These are phyloP conservation scores for Dilophus febrilis DNA, from an alignment of 2,888 invertebrate genomes.

Conservation along the genomic window DNA sequence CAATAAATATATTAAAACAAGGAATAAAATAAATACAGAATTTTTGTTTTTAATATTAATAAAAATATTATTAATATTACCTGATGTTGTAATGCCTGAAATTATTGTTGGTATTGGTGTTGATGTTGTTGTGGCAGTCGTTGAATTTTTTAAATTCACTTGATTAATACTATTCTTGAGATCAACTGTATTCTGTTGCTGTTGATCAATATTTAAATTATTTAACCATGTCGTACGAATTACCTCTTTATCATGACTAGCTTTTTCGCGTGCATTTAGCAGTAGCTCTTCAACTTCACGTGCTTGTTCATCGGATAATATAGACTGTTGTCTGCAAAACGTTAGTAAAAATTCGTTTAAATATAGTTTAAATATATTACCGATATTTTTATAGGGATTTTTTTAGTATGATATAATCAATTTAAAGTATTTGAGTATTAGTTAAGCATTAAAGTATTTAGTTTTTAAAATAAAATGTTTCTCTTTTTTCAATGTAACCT, in stretches of 20 bases:
- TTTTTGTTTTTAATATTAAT: too few species aligned
- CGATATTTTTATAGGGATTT: too few species aligned
- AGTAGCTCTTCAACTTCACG: conserved; percentile 72
- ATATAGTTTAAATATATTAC: too few species aligned
- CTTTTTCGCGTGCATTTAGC: conserved; percentile 33
- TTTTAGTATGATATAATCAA: too few species aligned
- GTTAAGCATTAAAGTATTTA: too few species aligned
- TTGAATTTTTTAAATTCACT: conserved; percentile 4
- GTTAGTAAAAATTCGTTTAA: conserved; percentile 15
- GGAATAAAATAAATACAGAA: too few species aligned
- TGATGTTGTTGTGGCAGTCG: conserved; percentile 24
- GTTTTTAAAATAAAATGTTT: too few species aligned
- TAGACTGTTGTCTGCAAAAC: conserved; percentile 54
- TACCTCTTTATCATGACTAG: conserved; percentile 3
- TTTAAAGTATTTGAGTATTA: too few species aligned
- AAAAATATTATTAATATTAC: too few species aligned
- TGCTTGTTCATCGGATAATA: conserved; percentile 78
- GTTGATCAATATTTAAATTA: conserved; percentile 17
- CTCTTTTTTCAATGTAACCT: too few species aligned
- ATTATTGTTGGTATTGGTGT: conserved; percentile 35
- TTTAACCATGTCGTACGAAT: conserved; percentile 7
- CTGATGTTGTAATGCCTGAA: conserved; percentile 5
- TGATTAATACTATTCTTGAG: not conserved
- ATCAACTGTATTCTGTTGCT: conserved; percentile 23
- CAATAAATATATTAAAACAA: too few species aligned